Evolutionary conservation across 2,113 vertebrate genomes (phyloP).

Genomic region (Caranx ignobilis): DNA sequence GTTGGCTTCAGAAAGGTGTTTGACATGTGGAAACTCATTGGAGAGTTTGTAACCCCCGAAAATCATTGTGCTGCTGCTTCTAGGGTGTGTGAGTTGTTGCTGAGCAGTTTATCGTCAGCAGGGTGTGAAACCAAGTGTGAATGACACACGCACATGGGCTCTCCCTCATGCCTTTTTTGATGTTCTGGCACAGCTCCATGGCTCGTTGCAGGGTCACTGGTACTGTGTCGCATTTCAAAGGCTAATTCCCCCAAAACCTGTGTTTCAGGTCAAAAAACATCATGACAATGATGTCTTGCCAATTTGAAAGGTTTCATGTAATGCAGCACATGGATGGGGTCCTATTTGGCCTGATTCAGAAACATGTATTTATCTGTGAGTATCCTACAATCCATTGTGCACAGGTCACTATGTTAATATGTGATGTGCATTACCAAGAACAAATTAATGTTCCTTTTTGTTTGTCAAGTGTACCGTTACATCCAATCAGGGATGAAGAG

Average conservation of each 20-base stretch:
- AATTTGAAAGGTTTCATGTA: not conserved
- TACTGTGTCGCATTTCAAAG: not conserved
- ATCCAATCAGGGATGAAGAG: not conserved
- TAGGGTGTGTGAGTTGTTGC: conserved; percentile 2
- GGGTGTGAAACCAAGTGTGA: conserved; percentile 51
- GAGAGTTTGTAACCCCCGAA: not conserved
- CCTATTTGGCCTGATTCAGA: no score
- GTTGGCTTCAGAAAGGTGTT: conserved; percentile 22
- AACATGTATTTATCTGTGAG: no score
- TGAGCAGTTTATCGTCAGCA: conserved; percentile 17
- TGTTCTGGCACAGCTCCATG: not conserved
- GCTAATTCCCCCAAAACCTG: no score
- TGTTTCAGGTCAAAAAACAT: no score
- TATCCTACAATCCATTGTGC: no score
- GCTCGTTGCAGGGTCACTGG: not conserved
- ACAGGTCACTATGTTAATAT: no score
- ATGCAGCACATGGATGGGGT: not conserved
- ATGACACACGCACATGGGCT: conserved; percentile 16
- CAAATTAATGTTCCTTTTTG: not conserved
- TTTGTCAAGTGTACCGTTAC: not conserved
- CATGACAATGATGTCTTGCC: no score
- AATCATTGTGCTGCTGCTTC: not conserved
- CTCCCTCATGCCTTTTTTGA: not conserved
- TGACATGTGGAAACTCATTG: conserved; percentile 12
- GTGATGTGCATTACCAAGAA: no score